Base-by-base conservation (phyloP, 1,140 invertebrate genomes). In the Meloidogyne hapla region DNA sequence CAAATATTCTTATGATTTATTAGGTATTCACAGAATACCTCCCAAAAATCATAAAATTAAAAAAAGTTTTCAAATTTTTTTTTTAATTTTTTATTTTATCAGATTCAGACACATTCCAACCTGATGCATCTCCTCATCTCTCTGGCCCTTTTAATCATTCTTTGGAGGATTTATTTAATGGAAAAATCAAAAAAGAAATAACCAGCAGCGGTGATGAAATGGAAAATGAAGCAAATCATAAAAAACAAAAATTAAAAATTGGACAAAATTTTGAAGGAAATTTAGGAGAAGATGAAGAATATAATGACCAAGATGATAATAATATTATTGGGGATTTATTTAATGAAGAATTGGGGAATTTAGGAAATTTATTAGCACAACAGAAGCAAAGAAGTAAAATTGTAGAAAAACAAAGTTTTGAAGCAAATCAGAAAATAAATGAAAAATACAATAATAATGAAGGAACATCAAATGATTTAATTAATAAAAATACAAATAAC, bases 151-250 rank as follows among this genome's bases (percentile, higher is more conserved):
- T 56, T 21, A 56, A 56, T 56, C 12, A n/a, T 8, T 5, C 13
- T 48, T 3, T 15, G 2, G 40, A 56, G 6, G 48, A 56, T 56
- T n/a, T 56, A 56, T 56, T 56, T n/a, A 56, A 56, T 56, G n/a
- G 3, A 56, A 56, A 56, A n/a, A 56, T 56, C n/a, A 56, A 56
- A 56, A 64, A 73, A 26, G 69, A 70, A 18, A n/a, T 28, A n/a
- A n/a, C n/a, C 1, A 9, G 40, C 10, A 25, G 13, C 12, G 69
- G 21, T 10, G n/a, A 18, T 62, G 69, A 72, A 2, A 62, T 23
- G 12, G 28, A 48, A 23, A 15, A 18, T 2, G 18, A 33, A 18
- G 8, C 18, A 25, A 33, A 33, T 26, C n/a, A n/a, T n/a, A n/a
- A 65, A 26, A 13, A 65, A 26, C 2, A 26, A 67, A 42, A 67